Percentiles rank a stretch among this genome's conserved stretches.
Evolutionary conservation across 2,113 vertebrate species (phyloP).

Genomic region (Entelurus aequoreus): DNA sequence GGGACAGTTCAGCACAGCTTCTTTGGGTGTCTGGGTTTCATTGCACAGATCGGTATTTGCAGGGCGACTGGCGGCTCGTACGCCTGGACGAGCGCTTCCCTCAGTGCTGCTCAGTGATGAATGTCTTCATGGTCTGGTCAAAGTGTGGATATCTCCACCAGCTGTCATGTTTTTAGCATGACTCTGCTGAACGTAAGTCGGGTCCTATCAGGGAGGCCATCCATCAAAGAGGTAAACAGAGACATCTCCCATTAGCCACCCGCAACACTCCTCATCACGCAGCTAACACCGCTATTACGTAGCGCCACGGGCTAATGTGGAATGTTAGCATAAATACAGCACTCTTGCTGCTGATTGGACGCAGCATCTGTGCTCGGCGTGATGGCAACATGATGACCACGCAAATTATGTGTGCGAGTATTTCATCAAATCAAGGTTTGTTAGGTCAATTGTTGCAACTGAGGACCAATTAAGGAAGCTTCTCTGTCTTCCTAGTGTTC

Average conservation of each 20-base stretch:
- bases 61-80: too few species aligned
- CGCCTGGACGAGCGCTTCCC: slow-evolving; percentile 16
- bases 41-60: slow-evolving; percentile 7
- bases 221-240: slow-evolving; percentile 73
- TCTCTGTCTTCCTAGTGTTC: too few species aligned
- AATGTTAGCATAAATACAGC: slow-evolving; percentile 64
- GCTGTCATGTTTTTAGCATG: slow-evolving; percentile 72
- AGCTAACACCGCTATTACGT: slow-evolving; percentile 31
- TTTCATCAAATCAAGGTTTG: too few species aligned
- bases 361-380: slow-evolving; percentile 51
- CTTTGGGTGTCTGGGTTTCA: slow-evolving; percentile 24
- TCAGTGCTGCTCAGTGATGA: slow-evolving; percentile 63
- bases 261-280: slow-evolving; percentile 63
- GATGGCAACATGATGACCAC: slow-evolving; percentile 37
- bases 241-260: slow-evolving; percentile 72
- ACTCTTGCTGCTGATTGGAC: slow-evolving; percentile 55
- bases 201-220: slow-evolving; percentile 69
- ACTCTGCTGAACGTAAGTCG: slow-evolving; percentile 65
- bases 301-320: slow-evolving; percentile 68
- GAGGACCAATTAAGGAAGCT: too few species aligned
- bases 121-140: slow-evolving; percentile 67
- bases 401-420: too few species aligned
- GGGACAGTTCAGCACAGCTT: slow-evolving; percentile 58
- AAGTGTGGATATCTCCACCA: slow-evolving; percentile 72
- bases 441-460: too few species aligned